Conservation (phyloP, 2,797 vertebrate species). For the Tarsius wallacei region DNA sequence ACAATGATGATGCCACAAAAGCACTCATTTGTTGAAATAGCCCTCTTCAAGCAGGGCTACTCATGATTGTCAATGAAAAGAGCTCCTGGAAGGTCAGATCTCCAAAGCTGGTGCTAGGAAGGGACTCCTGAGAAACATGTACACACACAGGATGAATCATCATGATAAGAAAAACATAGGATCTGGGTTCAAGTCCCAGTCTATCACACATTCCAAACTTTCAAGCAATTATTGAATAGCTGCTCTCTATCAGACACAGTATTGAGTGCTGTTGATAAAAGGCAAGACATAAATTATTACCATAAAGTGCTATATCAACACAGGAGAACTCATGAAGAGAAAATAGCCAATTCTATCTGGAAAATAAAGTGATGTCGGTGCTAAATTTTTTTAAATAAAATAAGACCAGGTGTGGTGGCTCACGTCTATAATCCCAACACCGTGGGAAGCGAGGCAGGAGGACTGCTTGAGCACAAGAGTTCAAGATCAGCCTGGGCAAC, state of each 20-base stretch:
- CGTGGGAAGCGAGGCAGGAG: too few relatives aligned
- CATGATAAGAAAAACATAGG: slow-evolving; percentile 62
- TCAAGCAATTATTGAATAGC: slow-evolving; percentile 30
- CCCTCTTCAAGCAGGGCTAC: slow-evolving; percentile 46
- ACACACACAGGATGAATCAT: slow-evolving; percentile 20
- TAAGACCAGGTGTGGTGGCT: background rate
- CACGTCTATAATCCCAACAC: too few relatives aligned
- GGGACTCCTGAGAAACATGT: slow-evolving; percentile 47
- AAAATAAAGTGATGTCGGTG: slow-evolving; percentile 46
- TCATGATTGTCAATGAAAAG: slow-evolving; percentile 49
- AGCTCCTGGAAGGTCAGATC: slow-evolving; percentile 53
- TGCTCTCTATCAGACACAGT: slow-evolving; percentile 35
- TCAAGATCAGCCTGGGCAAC: too few relatives aligned
- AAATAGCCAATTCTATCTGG: slow-evolving; percentile 54
- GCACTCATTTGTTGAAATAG: slow-evolving; percentile 20
- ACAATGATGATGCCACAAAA: slow-evolving; percentile 14
- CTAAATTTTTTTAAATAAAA: slow-evolving; percentile 50
- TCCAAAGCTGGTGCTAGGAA: slow-evolving; percentile 53
- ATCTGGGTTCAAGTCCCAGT: slow-evolving; percentile 64
- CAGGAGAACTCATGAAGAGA: slow-evolving; percentile 6
- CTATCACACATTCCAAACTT: slow-evolving; percentile 41
- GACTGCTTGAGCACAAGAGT: too few relatives aligned
- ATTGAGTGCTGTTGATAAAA: background rate
- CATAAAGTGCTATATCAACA: slow-evolving; percentile 51
- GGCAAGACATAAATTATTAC: slow-evolving; percentile 27